Percentiles rank a stretch among this genome's conserved stretches.
These are phyloP conservation scores for Daphoenositta chrysoptera DNA, from an alignment of 2,113 vertebrate genomes.

Conservation along the genomic window DNA sequence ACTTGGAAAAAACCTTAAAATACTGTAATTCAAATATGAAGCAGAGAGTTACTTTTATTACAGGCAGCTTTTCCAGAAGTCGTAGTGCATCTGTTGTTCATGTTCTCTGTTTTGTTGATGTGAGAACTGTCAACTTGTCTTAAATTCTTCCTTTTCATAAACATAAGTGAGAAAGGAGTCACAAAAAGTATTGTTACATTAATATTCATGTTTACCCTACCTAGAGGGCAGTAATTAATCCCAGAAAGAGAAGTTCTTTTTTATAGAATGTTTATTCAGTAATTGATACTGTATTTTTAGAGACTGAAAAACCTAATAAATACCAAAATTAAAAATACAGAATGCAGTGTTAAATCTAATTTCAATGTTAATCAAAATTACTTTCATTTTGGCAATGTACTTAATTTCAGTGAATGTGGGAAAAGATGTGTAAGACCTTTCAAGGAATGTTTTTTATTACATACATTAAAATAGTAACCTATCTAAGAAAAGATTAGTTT, in stretches of 20 bases:
- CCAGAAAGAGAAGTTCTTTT: background rate
- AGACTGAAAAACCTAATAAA: background rate
- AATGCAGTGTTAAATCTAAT: background rate
- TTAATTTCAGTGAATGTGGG: background rate
- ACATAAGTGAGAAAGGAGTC: background rate
- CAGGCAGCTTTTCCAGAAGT: background rate
- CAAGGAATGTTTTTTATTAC: background rate
- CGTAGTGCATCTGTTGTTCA: background rate
- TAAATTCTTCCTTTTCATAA: background rate
- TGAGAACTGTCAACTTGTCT: background rate
- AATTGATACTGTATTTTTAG: background rate
- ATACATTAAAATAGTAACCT: background rate
- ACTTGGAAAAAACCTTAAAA: background rate
- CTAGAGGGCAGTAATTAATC: background rate
- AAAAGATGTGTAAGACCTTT: background rate
- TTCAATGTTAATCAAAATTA: background rate
- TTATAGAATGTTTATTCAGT: background rate
- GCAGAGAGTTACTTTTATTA: background rate
- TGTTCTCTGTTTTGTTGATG: background rate
- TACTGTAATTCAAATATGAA: background rate
- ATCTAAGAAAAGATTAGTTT: background rate
- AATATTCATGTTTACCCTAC: background rate
- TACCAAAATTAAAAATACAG: background rate
- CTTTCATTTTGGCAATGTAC: background rate
- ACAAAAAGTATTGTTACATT: background rate